Base-by-base conservation (phyloP, 1,140 invertebrate species). In the Cotesia typhae region DNA sequence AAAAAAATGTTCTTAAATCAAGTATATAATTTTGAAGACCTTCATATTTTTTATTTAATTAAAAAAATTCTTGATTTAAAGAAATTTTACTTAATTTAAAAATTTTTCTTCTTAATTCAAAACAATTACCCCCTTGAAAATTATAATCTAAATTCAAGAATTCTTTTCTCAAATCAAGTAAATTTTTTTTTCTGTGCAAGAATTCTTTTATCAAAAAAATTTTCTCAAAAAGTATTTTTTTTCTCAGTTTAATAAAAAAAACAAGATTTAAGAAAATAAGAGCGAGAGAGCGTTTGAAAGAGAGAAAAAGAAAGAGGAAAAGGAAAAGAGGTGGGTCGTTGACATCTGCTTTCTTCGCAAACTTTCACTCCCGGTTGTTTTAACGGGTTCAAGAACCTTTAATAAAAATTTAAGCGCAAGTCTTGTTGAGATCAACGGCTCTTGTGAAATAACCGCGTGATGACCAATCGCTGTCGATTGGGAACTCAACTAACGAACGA, bases 301-400 rank as follows among this genome's bases (percentile, higher is more conserved):
- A 38, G 9, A 51, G 63, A 51, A 38, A 65, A n/a, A 65, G 61
- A 64, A 20, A 61, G 6, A 59, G 55, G 7, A 59, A 17, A 6
- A 36, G 59, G 3, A 28, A 20, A 12, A 61, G 59, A 10, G 28
- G 17, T 20, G 35, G 63, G 63, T 65, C 63, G 63, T 65, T 65
- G 63, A 37, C 63, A 51, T 65, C 41, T 52, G 52, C 70, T 71
- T 71, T 71, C 70, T 71, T 71, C 37, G 70, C 63, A 66, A 71
- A 66, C 63, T 65, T 71, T 71, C 47, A 65, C 61, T 63, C 61
- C 28, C 35, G 51, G 6, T 20, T 37, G 57, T 53, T 37, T 53
- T 66, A 59, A 37, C 5, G 60, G 20, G 70, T 71, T 71, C 70
- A 71, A 71, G 51, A 71, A 71, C 70, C 70, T 71, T 63, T 14